phyloP scores from a whole-genome alignment of 2,113 vertebrate species.

The Galemys pyrenaicus region DNA sequence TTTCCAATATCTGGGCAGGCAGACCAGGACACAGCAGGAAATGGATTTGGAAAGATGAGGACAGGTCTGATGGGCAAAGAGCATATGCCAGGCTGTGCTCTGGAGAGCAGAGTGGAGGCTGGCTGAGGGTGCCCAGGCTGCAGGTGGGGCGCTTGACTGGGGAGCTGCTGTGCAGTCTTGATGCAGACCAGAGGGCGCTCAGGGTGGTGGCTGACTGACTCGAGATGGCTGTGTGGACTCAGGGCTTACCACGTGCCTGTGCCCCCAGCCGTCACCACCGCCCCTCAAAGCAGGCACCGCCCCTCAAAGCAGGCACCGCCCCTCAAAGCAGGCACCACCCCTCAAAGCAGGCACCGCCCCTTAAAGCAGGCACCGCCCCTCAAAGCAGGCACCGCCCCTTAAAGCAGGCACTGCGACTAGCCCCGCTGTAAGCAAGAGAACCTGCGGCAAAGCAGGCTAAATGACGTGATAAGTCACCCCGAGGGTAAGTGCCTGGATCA shows the following conservation, averaged over 20 bases:
- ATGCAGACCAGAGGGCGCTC: background rate
- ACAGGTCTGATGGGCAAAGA: background rate
- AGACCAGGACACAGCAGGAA: background rate
- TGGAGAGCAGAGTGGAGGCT: background rate
- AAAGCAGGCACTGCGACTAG: background rate
- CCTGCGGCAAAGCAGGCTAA: background rate
- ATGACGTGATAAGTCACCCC: background rate
- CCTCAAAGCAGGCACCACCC: background rate
- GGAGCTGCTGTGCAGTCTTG: background rate
- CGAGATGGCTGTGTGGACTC: too few relatives aligned
- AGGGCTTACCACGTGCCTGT: background rate
- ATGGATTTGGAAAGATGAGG: background rate
- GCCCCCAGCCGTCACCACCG: background rate
- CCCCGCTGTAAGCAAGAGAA: background rate
- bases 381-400: rapidly evolving
- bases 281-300: background rate
- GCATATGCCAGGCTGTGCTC: background rate
- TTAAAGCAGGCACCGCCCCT: background rate
- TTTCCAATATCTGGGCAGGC: background rate
- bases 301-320: background rate
- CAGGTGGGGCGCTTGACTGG: background rate
- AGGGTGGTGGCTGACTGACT: background rate
- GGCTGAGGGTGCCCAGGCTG: background rate
- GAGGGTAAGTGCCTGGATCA: background rate
- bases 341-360: background rate